phyloP scores from a whole-genome alignment of 2,888 invertebrate species.

The Drosophila monieri region DNA sequence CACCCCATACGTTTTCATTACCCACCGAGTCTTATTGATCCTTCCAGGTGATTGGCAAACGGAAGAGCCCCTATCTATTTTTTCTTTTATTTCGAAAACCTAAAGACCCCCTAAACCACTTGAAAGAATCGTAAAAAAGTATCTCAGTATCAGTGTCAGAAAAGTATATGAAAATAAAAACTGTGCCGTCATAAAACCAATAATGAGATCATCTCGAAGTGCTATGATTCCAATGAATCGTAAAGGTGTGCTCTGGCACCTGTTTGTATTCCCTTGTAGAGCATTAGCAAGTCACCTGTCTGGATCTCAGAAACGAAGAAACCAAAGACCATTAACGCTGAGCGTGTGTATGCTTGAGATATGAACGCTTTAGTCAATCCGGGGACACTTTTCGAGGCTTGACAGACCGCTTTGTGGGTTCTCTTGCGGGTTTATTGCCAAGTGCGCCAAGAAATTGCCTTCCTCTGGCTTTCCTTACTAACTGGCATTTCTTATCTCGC shows the following conservation, averaged over 20 bases:
- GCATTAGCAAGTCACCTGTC: constrained; percentile 3
- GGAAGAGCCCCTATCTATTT: not conserved
- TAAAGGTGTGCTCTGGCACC: not conserved
- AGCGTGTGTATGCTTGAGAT: constrained; percentile 50
- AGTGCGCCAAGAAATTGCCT: constrained; percentile 58
- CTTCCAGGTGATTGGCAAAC: constrained; percentile 13
- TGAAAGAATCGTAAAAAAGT: not conserved
- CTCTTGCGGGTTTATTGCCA: constrained; percentile 47
- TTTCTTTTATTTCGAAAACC: no score
- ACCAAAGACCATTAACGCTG: constrained; percentile 24
- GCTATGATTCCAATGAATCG: not conserved
- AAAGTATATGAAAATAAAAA: not conserved
- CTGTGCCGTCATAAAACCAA: constrained; percentile 2
- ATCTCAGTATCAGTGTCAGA: not conserved
- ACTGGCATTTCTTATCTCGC: constrained; percentile 68
- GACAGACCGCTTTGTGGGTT: constrained; percentile 53
- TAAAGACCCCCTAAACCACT: not conserved
- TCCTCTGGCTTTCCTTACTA: constrained; percentile 28
- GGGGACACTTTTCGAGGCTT: constrained; percentile 64
- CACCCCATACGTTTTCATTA: constrained; percentile 33
- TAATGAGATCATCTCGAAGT: not conserved
- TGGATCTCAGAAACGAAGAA: not conserved
- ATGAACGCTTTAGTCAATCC: constrained; percentile 71
- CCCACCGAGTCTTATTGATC: constrained; percentile 29
- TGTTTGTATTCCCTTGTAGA: not conserved